Evolutionary conservation across 2,888 invertebrate genomes (phyloP), one percentile per base, ranked within the genome.

Genomic region (Coelopa pilipes): DNA sequence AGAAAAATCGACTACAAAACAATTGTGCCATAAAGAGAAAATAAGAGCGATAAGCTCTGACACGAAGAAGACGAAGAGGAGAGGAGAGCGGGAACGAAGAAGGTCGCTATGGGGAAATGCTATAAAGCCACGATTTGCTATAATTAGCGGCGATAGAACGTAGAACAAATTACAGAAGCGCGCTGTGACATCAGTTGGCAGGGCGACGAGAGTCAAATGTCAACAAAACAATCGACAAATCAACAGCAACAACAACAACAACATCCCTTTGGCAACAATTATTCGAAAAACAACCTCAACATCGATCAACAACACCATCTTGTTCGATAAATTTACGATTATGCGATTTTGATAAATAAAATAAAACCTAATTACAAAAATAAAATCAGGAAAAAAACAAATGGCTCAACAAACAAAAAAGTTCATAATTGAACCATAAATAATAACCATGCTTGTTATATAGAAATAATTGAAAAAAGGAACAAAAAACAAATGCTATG

Each of bases 141-240:
- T 34, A 68, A 68, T 24, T 19, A 66, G 11, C 65, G 13, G 19
- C 3, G 15, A n/a, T 49, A 67, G 13, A 67, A 53, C 24, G n/a
- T 24, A 34, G 19, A 63, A 46, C 11, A 63, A 46, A 24, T 10
- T 53, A 34, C 53, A 34, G 9, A 53, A 19, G 13, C 17, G 24
- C 5, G 24, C n/a, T 46, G 17, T 65, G 19, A 53, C 53, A 53
- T 53, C 67, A 55, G 50, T 68, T 68, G 67, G 13, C 53, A 17
- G 45, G 1, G 19, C 53, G n/a, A 24, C n/a, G n/a, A 0, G 17
- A 45, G n/a, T 21, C 21, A n/a, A 68, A n/a, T 55, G 55, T 55
- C 53, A 55, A 68, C 45, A 55, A 24, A 3, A 24, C 45, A 34
- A 62, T 10, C 7, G 12, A 21, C 17, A 46, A 45, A 65, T 11